Base-by-base conservation (phyloP, 2,113 vertebrate species). In the Chascanopsetta lugubris region DNA sequence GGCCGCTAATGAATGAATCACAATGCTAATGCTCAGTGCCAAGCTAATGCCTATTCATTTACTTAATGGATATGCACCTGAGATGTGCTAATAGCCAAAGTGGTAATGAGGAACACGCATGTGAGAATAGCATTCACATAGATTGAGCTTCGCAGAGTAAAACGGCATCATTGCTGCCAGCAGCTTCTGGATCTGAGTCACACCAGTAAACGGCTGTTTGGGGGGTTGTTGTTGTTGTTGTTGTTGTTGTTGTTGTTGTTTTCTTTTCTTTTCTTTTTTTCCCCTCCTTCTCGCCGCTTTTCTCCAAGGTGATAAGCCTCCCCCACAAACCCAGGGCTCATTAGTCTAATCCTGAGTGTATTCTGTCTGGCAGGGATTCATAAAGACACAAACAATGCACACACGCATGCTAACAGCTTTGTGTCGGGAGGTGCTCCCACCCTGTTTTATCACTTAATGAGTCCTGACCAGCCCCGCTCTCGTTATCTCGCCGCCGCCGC, bases 271-370 rank as follows among this genome's bases (percentile, higher is more conserved):
- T 40, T 26, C 30, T n/a, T 8, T 8, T 8, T 8, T 8, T 8
- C 29, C 29, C 29, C 29, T 8, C 29, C 29, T 8, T 8, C 29
- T 11, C 18, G 24, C 13, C 24, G 34, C 29, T 69, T 58, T 66
- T 47, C 40, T 72, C 63, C 71, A 62, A 75, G 79, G 72, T 82
- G 72, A 83, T 69, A 59, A 82, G 48, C 47, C 67, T 75, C 66
- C 56, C 32, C 47, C 69, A 61, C 65, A 67, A 61, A 75, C 59
- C 49, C 53, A 18, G 55, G 53, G 45, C 69, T 83, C 80, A 85
- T 87, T 89, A 83, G 66, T 76, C 64, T 85, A 62, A 85, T 83
- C 83, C 77, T 43, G 26, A 40, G 77, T 21, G 57, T 55, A 50
- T 65, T 75, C 57, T 64, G 57, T 32, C 70, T 34, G 50, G 72